These are phyloP conservation scores for Pampusana beccarii DNA, from an alignment of 2,113 vertebrate species.

Conservation along the genomic window DNA sequence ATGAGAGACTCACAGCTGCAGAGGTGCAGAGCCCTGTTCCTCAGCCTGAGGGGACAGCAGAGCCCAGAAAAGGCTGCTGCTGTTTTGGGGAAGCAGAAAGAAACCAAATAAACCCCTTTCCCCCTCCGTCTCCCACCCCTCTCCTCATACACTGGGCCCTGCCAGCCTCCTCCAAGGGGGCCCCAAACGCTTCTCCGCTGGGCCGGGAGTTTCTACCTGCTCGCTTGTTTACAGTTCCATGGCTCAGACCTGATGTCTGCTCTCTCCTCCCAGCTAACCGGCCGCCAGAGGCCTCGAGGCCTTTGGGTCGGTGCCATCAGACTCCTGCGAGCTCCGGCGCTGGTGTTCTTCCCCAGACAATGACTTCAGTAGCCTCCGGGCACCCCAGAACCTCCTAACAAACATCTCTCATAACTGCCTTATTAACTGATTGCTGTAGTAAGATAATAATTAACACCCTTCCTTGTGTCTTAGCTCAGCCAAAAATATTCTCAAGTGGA, in stretches of 20 bases:
- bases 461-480: slow-evolving; percentile 17
- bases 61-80: not conserved
- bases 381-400: slow-evolving; percentile 60
- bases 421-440: slow-evolving; percentile 62
- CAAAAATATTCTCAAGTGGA: slow-evolving; percentile 60
- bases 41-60: not conserved
- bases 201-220: slow-evolving; percentile 17
- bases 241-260: slow-evolving; percentile 63
- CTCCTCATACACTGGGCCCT: not conserved
- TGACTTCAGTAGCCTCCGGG: slow-evolving; percentile 63
- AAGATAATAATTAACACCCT: slow-evolving; percentile 66
- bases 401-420: slow-evolving; percentile 60
- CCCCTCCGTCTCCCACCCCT: not conserved
- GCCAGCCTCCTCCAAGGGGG: not conserved
- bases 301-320: slow-evolving; percentile 62
- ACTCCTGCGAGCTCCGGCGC: slow-evolving; percentile 28
- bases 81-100: not conserved
- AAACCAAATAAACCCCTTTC: not conserved
- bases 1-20: not conserved
- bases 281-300: slow-evolving; percentile 48
- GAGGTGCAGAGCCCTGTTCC: not conserved
- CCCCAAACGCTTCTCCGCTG: not conserved
- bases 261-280: slow-evolving; percentile 52
- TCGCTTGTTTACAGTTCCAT: slow-evolving; percentile 49
- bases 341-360: slow-evolving; percentile 62